Conservation (phyloP, 2,888 invertebrate species). For the Imbricaverruca yamaguchii region DNA sequence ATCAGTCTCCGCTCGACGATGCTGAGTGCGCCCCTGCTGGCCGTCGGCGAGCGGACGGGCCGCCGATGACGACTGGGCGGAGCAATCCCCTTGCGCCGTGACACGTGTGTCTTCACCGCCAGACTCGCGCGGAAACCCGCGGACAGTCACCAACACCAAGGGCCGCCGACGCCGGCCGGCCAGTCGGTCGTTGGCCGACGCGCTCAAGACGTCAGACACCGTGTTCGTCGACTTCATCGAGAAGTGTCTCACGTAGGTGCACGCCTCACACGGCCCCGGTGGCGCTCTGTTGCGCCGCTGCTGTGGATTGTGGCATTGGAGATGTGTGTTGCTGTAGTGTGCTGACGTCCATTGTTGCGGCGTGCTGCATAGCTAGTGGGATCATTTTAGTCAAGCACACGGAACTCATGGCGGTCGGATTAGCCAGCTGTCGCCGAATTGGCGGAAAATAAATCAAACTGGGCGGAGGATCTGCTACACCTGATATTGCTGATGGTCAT, state of each 20-base stretch:
- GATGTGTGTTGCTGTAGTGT: background rate
- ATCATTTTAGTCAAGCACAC: background rate
- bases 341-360: background rate
- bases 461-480: too few species aligned
- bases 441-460: too few species aligned
- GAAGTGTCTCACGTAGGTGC: conserved; percentile 78
- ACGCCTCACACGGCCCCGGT: background rate
- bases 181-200: conserved; percentile 69
- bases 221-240: conserved; percentile 85
- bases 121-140: conserved; percentile 86
- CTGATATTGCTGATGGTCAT: too few species aligned
- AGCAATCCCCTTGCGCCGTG: background rate
- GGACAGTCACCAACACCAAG: conserved; percentile 86
- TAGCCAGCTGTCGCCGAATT: background rate
- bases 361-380: background rate
- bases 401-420: background rate
- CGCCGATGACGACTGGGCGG: too few species aligned
- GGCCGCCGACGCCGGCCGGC: conserved; percentile 84
- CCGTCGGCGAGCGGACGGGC: too few species aligned
- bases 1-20: too few species aligned
- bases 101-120: conserved; percentile 35
- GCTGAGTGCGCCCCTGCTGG: too few species aligned
- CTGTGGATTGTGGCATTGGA: background rate
- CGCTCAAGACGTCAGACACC: conserved; percentile 75
- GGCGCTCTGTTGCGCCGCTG: background rate